phyloP scores from a whole-genome alignment of 2,888 invertebrate genomes.

The Watsonalla binaria region DNA sequence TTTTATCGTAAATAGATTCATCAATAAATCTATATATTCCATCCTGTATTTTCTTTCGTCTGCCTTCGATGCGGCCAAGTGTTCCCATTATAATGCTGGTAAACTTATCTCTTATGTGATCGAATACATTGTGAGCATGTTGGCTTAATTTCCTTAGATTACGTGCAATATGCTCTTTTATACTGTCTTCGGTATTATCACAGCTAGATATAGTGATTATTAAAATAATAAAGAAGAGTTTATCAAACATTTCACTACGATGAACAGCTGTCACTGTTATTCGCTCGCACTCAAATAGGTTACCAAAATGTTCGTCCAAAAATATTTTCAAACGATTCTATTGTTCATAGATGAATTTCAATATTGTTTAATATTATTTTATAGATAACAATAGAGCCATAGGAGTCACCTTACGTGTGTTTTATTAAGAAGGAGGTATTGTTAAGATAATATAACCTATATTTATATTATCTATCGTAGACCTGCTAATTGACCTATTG shows the following conservation, averaged over 20 bases:
- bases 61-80: conserved; percentile 11
- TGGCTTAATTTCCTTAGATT: not conserved
- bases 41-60: conserved; percentile 18
- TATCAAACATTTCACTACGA: not conserved
- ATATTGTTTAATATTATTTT: not conserved
- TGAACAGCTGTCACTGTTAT: not conserved
- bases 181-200: not conserved
- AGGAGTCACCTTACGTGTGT: not conserved
- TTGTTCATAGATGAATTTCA: not conserved
- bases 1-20: conserved; percentile 8
- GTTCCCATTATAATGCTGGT: not conserved
- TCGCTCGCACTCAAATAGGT: not conserved
- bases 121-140: not conserved
- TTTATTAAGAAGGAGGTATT: no score
- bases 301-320: not conserved
- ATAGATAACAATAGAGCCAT: not conserved
- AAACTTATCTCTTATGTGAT: not conserved
- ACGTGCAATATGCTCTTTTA: not conserved
- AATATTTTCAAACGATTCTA: not conserved
- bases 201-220: not conserved
- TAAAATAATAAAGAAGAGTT: not conserved
- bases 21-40: conserved; percentile 22
- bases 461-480: no score
- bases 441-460: no score
- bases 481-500: no score